A percentile compares a stretch with the other conserved stretches of the same genome.
These are phyloP conservation scores for Aselliscus stoliczkanus DNA, from an alignment of 2,797 vertebrate genomes.

Conservation along the genomic window DNA sequence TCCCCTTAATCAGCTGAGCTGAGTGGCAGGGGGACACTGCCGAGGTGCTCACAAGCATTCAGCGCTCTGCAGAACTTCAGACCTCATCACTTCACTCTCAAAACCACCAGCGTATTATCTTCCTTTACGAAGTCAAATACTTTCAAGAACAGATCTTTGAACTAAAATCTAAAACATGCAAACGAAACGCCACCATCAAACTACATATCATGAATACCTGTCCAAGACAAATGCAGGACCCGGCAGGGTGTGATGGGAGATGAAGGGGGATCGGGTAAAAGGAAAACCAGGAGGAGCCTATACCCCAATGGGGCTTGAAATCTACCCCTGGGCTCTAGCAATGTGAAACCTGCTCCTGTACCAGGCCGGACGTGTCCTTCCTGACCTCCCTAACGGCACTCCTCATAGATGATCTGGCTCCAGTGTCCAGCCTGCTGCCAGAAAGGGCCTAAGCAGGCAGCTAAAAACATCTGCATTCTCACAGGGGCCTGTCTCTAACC, in stretches of 20 bases:
- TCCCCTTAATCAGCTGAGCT: not conserved
- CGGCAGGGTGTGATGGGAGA: not conserved
- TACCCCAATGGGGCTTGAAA: not conserved
- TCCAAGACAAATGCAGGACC: not conserved
- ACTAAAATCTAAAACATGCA: slow-evolving; percentile 8
- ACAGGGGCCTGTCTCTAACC: not conserved
- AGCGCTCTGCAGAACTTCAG: not conserved
- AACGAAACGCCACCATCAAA: not conserved
- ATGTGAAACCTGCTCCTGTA: rapidly evolving
- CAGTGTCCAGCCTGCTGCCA: not conserved
- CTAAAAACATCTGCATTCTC: not conserved
- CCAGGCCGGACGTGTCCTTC: not conserved
- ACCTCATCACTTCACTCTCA: not conserved
- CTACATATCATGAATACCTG: not conserved
- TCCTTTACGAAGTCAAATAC: not conserved
- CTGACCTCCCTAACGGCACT: not conserved
- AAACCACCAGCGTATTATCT: not conserved
- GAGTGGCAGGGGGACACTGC: not conserved
- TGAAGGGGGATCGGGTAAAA: not conserved
- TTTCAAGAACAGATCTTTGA: not conserved
- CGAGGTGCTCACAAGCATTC: not conserved
- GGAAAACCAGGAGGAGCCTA: not conserved
- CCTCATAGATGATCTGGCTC: not conserved
- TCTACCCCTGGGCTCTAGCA: not conserved
- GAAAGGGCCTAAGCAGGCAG: not conserved